These are phyloP conservation scores for Hylia prasina DNA, from an alignment of 2,113 vertebrate species.

Conservation along the genomic window DNA sequence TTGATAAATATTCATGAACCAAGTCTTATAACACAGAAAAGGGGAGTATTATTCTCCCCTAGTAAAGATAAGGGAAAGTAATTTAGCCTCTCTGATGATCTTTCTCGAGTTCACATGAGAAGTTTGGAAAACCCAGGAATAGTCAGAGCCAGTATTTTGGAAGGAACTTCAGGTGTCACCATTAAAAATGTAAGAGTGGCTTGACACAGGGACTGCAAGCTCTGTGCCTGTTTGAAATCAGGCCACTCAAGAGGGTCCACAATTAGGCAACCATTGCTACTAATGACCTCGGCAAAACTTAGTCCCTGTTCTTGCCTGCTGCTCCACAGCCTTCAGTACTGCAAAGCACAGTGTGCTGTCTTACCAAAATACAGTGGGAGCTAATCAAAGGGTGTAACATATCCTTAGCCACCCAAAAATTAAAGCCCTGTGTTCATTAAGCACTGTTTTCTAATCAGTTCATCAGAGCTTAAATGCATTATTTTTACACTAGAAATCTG, in stretches of 20 bases:
- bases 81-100: too few relatives aligned
- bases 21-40: neutral
- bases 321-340: neutral
- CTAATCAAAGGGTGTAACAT: neutral
- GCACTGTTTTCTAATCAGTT: neutral
- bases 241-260: neutral
- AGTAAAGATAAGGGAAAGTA: neutral
- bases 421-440: neutral
- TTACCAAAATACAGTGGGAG: neutral
- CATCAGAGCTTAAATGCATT: neutral
- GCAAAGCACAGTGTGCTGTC: neutral
- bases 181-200: neutral
- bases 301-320: neutral
- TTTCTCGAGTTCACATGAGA: neutral
- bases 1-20: neutral
- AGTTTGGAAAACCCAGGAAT: neutral
- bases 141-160: neutral
- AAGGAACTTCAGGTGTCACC: neutral
- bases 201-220: neutral
- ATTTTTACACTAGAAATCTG: neutral
- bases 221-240: neutral
- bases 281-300: slow-evolving; percentile 7
- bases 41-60: neutral
- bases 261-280: neutral
- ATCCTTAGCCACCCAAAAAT: neutral